A percentile compares a stretch with the other conserved stretches of the same genome.
Evolutionary conservation across 1,140 invertebrate genomes (phyloP).

Genomic region (Bombyx mandarina): DNA sequence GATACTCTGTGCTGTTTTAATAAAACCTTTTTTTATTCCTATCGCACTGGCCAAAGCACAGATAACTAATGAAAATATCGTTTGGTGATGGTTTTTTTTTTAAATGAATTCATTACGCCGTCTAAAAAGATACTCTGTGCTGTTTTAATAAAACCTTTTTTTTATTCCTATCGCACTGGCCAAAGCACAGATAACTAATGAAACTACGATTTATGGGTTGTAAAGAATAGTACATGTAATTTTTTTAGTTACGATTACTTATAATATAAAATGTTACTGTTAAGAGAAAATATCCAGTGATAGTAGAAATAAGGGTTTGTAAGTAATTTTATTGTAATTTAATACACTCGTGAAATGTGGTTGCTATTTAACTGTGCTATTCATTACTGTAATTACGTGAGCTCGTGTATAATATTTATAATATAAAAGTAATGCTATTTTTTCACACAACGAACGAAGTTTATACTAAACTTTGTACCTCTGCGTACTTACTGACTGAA

Average conservation of each 20-base stretch:
- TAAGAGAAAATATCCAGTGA: constrained; percentile 62
- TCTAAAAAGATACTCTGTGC: constrained; percentile 10
- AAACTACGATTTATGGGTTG: constrained; percentile 52
- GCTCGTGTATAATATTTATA: constrained; percentile 25
- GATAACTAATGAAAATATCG: constrained; percentile 57
- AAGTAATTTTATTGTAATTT: constrained; percentile 41
- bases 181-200: constrained; percentile 63
- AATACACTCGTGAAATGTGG: constrained; percentile 25
- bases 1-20: constrained; percentile 11
- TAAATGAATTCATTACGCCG: not conserved
- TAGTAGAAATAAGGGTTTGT: constrained; percentile 62
- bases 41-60: constrained; percentile 57
- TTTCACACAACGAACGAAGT: constrained; percentile 39
- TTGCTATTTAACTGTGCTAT: constrained; percentile 48
- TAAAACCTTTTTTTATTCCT: constrained; percentile 21
- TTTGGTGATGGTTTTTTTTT: constrained; percentile 4
- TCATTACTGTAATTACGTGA: constrained; percentile 28
- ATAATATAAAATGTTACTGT: constrained; percentile 45
- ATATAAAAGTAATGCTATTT: constrained; percentile 44
- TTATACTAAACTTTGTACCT: too few species aligned
- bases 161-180: constrained; percentile 35
- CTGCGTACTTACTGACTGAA: constrained; percentile 42
- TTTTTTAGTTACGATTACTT: constrained; percentile 33
- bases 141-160: constrained; percentile 16
- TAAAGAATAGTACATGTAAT: constrained; percentile 48